Evolutionary conservation across 1,140 invertebrate species (phyloP).

Genomic region (Anoplolepis gracilipes): DNA sequence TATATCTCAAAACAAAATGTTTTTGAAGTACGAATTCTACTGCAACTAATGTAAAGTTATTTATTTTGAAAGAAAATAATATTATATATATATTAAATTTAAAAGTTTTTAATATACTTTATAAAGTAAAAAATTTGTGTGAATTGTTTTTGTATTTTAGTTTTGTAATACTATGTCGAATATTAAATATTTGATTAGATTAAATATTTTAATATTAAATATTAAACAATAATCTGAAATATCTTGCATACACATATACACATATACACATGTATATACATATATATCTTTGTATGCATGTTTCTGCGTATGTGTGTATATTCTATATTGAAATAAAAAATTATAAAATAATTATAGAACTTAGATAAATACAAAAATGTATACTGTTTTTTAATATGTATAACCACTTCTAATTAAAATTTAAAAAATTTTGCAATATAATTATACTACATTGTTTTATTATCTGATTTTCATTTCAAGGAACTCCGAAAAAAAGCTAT

Average conservation of each 20-base stretch:
- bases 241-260: not conserved
- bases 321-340: not conserved
- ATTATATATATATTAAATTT: conserved; percentile 19
- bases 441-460: not conserved
- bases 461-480: not conserved
- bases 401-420: not conserved
- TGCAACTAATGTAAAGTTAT: not conserved
- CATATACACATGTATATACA: not conserved
- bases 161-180: not conserved
- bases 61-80: not conserved
- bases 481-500: not conserved
- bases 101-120: not conserved
- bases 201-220: not conserved
- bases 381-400: conserved; percentile 5
- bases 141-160: not conserved
- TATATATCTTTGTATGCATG: not conserved
- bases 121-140: not conserved
- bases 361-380: not conserved
- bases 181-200: not conserved
- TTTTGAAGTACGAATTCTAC: not conserved
- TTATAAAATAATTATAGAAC: not conserved
- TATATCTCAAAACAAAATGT: conserved; percentile 4
- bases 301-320: not conserved
- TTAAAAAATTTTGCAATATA: not conserved
- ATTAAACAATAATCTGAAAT: not conserved